Percentiles rank a stretch among this genome's conserved stretches.
Conservation (phyloP, 2,888 invertebrate species). For the Rhorus exstirpatorius region DNA sequence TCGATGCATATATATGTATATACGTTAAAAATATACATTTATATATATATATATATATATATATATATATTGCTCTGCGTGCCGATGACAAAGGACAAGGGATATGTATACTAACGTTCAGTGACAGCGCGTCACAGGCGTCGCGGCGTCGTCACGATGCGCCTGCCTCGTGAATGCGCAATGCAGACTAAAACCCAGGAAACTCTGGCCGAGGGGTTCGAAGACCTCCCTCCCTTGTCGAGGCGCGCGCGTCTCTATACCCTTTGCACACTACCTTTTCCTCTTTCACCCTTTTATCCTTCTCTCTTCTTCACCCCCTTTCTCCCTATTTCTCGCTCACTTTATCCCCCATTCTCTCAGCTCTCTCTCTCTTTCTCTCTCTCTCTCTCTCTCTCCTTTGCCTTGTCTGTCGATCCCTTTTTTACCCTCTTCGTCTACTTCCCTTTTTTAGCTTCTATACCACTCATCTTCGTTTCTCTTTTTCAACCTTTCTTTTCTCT, state of each 20-base stretch:
- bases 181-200: conserved; percentile 81
- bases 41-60: not conserved
- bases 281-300: conserved; percentile 4
- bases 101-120: conserved; percentile 65
- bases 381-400: conserved; percentile 2
- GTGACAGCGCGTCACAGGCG: conserved; percentile 75
- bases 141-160: conserved; percentile 77
- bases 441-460: not conserved
- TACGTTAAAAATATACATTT: conserved; percentile 11
- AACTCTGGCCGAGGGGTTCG: conserved; percentile 78
- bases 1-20: not conserved
- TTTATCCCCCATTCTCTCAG: not conserved
- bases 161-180: conserved; percentile 83
- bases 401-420: conserved; percentile 4
- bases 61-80: conserved; percentile 14
- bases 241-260: conserved; percentile 60
- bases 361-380: conserved; percentile 4
- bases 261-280: conserved; percentile 3
- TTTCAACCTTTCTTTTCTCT: conserved; percentile 56
- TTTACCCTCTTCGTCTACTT: not conserved
- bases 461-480: conserved; percentile 17
- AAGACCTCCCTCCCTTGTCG: conserved; percentile 75
- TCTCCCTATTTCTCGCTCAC: not conserved
- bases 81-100: conserved; percentile 66
- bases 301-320: not conserved